Conservation (phyloP, 2,888 invertebrate genomes). For the Prosopocoilus inquinatus region DNA sequence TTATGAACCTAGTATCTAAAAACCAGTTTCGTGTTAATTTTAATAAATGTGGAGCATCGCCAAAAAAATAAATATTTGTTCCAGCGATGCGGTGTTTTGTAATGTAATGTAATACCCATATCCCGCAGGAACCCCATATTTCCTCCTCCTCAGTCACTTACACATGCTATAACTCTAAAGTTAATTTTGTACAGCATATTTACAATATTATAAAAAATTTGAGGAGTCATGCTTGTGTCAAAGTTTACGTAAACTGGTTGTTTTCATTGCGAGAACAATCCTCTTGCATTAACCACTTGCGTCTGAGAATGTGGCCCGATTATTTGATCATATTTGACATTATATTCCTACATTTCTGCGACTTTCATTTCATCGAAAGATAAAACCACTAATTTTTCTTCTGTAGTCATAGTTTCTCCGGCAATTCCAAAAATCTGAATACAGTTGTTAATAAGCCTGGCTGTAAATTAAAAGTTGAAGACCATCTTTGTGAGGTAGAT, state of each 20-base stretch:
- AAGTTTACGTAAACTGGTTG: constrained; percentile 34
- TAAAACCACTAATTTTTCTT: constrained; percentile 22
- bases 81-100: constrained; percentile 25
- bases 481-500: constrained; percentile 27
- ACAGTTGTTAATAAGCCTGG: constrained; percentile 11
- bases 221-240: constrained; percentile 34
- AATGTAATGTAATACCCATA: too few relatives aligned
- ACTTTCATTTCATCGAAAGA: constrained; percentile 31
- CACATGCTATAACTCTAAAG: constrained; percentile 22
- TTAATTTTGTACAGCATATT: constrained; percentile 19
- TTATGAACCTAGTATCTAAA: constrained; percentile 19
- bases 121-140: too few relatives aligned
- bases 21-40: constrained; percentile 27
- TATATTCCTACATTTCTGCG: constrained; percentile 24
- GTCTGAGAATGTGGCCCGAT: constrained; percentile 31
- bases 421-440: constrained; percentile 22
- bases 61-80: constrained; percentile 25
- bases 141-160: too few relatives aligned
- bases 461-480: constrained; percentile 24
- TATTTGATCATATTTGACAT: constrained; percentile 29
- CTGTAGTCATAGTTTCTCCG: constrained; percentile 14
- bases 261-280: constrained; percentile 30
- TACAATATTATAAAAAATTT: constrained; percentile 27
- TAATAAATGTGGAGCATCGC: constrained; percentile 26
- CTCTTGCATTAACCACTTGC: constrained; percentile 32